Evolutionary conservation across 2,888 invertebrate genomes (phyloP).

Genomic region (Hylaea fasciaria): DNA sequence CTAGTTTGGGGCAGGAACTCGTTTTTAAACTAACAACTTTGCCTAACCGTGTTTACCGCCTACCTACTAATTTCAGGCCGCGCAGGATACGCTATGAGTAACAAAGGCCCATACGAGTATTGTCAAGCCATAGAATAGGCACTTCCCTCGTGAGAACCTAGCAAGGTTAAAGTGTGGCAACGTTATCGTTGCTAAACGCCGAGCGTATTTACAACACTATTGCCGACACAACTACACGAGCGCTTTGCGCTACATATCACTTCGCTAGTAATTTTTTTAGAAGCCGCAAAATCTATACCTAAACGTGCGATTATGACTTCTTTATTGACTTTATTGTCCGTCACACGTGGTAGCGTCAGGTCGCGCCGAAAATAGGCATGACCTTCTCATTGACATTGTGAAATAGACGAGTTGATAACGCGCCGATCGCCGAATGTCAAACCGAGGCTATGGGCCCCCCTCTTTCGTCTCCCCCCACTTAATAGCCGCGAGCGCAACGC

Average conservation of each 20-base stretch:
- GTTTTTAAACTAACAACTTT: constrained; percentile 19
- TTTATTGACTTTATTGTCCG: constrained; percentile 43
- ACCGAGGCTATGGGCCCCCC: constrained; percentile 79
- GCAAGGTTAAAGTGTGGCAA: constrained; percentile 84
- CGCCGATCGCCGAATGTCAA: constrained; percentile 81
- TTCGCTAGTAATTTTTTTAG: constrained; percentile 39
- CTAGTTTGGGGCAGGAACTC: constrained; percentile 33
- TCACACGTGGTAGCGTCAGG: constrained; percentile 67
- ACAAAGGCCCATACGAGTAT: constrained; percentile 82
- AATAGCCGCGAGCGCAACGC: constrained; percentile 53
- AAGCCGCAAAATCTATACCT: constrained; percentile 21
- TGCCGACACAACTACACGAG: constrained; percentile 76
- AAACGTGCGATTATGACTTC: constrained; percentile 35
- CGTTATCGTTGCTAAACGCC: constrained; percentile 83
- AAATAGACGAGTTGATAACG: constrained; percentile 83
- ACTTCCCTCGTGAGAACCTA: constrained; percentile 84
- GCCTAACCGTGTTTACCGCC: constrained; percentile 18
- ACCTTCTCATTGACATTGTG: constrained; percentile 86
- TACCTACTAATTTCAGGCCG: constrained; percentile 61
- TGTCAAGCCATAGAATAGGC: constrained; percentile 84
- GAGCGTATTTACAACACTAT: constrained; percentile 82
- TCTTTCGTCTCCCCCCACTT: constrained; percentile 62
- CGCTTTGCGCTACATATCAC: constrained; percentile 49
- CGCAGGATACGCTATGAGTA: constrained; percentile 70
- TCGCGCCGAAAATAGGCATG: constrained; percentile 78